Conservation (phyloP, 2,113 vertebrate species). For the Eudyptes chrysolophus region DNA sequence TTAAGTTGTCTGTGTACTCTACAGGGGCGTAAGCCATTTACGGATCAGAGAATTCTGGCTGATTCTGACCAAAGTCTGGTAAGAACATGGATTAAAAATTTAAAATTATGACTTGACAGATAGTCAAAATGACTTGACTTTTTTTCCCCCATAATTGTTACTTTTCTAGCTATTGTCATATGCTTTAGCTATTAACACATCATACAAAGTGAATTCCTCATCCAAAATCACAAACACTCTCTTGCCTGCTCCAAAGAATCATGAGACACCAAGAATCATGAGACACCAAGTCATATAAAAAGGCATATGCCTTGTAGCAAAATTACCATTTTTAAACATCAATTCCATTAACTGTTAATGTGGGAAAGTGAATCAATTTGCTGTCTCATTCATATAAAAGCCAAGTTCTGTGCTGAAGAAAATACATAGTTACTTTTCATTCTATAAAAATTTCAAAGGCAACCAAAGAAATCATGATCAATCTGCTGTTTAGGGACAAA, state of each 20-base stretch:
- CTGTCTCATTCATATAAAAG: neutral
- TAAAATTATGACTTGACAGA: neutral
- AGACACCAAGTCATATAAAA: neutral
- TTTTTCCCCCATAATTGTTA: neutral
- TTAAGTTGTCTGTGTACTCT: neutral
- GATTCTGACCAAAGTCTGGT: neutral
- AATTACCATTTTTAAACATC: neutral
- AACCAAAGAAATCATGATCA: neutral
- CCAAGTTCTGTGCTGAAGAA: neutral
- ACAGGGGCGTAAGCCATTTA: accelerated
- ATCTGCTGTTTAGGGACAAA: neutral
- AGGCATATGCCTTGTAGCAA: neutral
- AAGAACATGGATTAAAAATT: neutral
- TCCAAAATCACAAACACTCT: neutral
- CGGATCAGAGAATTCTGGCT: neutral
- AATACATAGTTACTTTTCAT: neutral
- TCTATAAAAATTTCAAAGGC: neutral
- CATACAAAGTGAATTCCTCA: neutral
- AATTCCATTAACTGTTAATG: neutral
- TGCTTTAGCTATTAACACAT: neutral
- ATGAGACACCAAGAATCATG: neutral
- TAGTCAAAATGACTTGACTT: neutral
- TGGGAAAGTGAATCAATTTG: neutral
- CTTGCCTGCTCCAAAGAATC: neutral
- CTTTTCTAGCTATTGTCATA: neutral